Base-by-base conservation (phyloP, 2,888 invertebrate species). In the Ochropleura leucogaster region DNA sequence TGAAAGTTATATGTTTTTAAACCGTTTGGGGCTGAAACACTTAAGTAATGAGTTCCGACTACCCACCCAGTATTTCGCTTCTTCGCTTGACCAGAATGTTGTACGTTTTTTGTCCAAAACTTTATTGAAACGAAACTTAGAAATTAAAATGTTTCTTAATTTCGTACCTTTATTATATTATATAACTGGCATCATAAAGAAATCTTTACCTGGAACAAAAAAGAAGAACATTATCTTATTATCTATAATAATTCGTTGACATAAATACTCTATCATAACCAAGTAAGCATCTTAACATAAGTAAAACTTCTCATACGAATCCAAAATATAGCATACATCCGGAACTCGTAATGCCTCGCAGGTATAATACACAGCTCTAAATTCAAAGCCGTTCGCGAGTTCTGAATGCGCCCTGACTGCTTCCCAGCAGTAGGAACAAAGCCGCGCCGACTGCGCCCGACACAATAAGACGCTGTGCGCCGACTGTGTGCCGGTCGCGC, bases 381-480 rank as follows among this genome's bases (percentile, higher is more conserved):
- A 76, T 80, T 72, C 71, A 80, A 80, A 80, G 80, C 69, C 51
- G 76, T 40, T 72, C 79, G 78, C 64, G 77, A 72, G 63, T 57
- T 72, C 63, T 79, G 84, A 85, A 83, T 81, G 84, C 83, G 68
- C 81, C 76, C 63, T 84, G 70, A 81, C 83, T 73, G 77, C 74
- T 79, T 64, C 72, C 64, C 74, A 73, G 79, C 62, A 60, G 72
- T 64, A 44, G n/a, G 73, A 83, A 85, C 86, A 85, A 85, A 77
- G 84, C 66, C 71, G 55, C 73, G 77, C 51, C 73, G 77, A 74
- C 82, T 84, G 80, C 83, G 82, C 84, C 69, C 66, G 69, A 71
- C 77, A 87, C 87, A 85, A 85, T 85, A 75, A 70, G 77, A 73
- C 78, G 80, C 74, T 66, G 77, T 77, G 70, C 85, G 81, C 80